Conservation (phyloP, 2,113 vertebrate genomes). For the Hippoglossus stenolepis region DNA sequence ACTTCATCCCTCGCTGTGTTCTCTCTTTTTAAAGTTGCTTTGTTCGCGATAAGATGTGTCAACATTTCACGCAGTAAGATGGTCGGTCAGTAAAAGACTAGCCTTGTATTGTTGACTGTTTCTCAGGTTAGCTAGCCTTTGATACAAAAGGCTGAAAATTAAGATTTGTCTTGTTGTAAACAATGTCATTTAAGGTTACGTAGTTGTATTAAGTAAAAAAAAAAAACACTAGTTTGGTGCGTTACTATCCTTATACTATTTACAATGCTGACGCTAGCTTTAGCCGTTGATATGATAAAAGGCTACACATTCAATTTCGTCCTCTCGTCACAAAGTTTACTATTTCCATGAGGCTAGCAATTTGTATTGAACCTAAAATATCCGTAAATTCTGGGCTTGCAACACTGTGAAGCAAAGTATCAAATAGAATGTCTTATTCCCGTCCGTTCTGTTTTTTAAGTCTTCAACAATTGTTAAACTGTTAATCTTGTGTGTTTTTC, state of each 20-base stretch:
- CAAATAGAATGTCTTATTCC: background rate
- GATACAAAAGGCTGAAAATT: too few species aligned
- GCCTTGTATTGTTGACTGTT: background rate
- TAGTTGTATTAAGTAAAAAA: too few species aligned
- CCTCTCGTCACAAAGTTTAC: too few species aligned
- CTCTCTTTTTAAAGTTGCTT: conserved; percentile 1
- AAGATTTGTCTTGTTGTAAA: too few species aligned
- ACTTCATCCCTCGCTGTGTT: conserved; percentile 16
- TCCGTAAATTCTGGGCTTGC: background rate
- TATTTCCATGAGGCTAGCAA: background rate
- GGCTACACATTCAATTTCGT: too few species aligned
- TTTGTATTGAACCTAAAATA: background rate
- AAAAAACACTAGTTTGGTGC: too few species aligned
- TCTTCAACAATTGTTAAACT: background rate
- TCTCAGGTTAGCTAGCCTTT: background rate
- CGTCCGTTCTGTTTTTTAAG: background rate
- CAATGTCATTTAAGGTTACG: too few species aligned
- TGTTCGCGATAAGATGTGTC: background rate
- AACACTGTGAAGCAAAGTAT: background rate
- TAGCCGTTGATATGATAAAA: too few species aligned
- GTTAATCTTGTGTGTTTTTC: background rate
- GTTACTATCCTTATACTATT: too few species aligned
- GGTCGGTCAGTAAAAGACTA: background rate
- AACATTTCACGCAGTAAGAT: background rate
- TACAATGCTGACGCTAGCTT: too few species aligned